A percentile compares a stretch with the other conserved stretches of the same genome.
These are phyloP conservation scores for Arenaria interpres DNA, from an alignment of 2,113 vertebrate species.

Conservation along the genomic window DNA sequence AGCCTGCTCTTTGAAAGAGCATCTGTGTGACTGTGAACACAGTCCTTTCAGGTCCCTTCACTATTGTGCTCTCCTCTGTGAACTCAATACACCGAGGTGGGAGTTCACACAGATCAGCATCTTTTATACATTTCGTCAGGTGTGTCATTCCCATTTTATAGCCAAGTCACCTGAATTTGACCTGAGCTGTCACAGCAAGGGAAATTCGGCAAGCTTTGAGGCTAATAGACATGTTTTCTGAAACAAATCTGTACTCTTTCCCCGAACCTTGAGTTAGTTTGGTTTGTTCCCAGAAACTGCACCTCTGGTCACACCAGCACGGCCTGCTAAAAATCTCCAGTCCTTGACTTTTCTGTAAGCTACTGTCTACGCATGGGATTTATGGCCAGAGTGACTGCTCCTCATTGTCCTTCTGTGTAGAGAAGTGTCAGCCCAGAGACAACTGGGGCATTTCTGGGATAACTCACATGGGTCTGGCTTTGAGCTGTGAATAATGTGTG, in stretches of 20 bases:
- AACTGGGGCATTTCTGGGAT: not conserved
- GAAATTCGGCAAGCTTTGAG: not conserved
- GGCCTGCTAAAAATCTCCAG: not conserved
- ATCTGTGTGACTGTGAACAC: not conserved
- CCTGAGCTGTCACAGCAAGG: not conserved
- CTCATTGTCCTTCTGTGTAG: not conserved
- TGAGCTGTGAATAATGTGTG: not conserved
- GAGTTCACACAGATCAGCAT: not conserved
- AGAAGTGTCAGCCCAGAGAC: not conserved
- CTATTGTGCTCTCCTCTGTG: not conserved
- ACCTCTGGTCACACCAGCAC: not conserved
- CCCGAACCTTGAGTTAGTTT: not conserved
- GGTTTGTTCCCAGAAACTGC: not conserved
- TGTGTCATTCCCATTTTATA: not conserved
- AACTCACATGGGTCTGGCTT: not conserved
- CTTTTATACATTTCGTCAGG: not conserved
- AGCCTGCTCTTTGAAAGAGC: conserved; percentile 44
- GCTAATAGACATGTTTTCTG: not conserved
- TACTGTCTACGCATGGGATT: not conserved
- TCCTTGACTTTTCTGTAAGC: not conserved
- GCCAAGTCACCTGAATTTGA: conserved; percentile 13
- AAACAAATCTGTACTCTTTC: not conserved
- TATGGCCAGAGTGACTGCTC: not conserved
- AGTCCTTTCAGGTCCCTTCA: not conserved
- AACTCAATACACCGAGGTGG: not conserved